phyloP scores from a whole-genome alignment of 2,797 vertebrate genomes.

The Phaenicophaeus curvirostris region DNA sequence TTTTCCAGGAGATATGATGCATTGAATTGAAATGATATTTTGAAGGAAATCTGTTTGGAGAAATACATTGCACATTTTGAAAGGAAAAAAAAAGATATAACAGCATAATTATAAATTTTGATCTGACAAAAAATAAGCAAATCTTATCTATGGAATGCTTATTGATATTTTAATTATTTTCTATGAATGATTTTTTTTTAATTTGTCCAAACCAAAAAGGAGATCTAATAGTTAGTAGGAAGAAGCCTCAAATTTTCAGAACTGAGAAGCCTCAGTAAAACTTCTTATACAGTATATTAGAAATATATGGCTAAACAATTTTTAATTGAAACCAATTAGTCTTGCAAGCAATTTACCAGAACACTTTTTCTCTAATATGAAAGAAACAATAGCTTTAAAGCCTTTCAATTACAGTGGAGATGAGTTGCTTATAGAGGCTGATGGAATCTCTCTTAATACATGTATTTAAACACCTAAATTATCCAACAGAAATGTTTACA shows the following conservation, averaged over 20 bases:
- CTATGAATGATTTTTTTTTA: background rate
- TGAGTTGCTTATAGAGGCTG: background rate
- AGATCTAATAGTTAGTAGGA: background rate
- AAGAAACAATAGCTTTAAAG: background rate
- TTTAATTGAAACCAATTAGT: background rate
- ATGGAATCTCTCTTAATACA: background rate
- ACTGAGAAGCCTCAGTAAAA: background rate
- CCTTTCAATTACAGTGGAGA: background rate
- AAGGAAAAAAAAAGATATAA: background rate
- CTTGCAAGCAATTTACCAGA: background rate
- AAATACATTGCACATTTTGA: background rate
- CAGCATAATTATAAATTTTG: background rate
- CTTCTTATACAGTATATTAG: background rate
- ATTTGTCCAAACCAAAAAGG: background rate
- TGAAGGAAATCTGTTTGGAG: constrained; percentile 84
- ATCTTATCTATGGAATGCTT: background rate
- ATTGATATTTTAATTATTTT: background rate
- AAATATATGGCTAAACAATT: background rate
- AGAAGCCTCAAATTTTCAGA: background rate
- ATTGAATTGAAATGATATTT: constrained; percentile 89
- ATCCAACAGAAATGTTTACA: background rate
- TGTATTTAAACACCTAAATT: background rate
- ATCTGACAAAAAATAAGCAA: background rate
- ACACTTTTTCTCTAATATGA: background rate
- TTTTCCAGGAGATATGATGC: constrained; percentile 80